Base-by-base conservation (phyloP, 2,888 invertebrate genomes). In the Spisula subtruncata region DNA sequence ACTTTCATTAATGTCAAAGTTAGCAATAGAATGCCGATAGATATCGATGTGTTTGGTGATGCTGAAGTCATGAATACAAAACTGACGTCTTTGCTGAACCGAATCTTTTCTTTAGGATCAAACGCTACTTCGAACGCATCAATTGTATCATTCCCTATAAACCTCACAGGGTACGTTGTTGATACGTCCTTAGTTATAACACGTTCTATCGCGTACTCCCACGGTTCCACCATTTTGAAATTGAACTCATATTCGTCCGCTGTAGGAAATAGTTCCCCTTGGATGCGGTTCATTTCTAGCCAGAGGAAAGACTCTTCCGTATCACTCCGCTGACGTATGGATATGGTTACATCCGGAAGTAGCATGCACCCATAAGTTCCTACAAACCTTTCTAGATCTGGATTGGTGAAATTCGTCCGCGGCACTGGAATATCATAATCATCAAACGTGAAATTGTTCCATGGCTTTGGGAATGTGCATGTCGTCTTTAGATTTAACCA, bases 181-280 rank as follows among this genome's bases (percentile, higher is more conserved):
- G 87, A 85, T n/a, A 66, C 81, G 2, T 85, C 84, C 25, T 88
- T 86, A 51, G 20, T 83, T 2, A 85, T 16, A 1, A 79, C 71
- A 20, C 85, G 79, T 56, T 90, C 89, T 14, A 90, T 80, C 0
- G 90, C 92, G 82, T 86, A 90, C 75, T 92, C 92, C 92, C 91
- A 92, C 6, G 92, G 92, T 0, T 89, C 85, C 1, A 80, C 81
- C 71, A 92, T 83, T 75, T 89, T 79, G 35, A 92, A 86, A 20
- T 60, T 20, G 75, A 92, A 91, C 4, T 51, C 41, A 18, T 87
- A 83, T 10, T 10, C 46, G 1, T 85, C 46, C 48, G 75, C 56
- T 5, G 85, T 87, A 20, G 89, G 90, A 51, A 86, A 82, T 29
- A 92, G 71, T 46, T 86, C 86, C 14, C 91, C 91, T 51, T 90